These are phyloP conservation scores for Prenolepis imparis DNA, from an alignment of 2,888 invertebrate genomes.

Conservation along the genomic window DNA sequence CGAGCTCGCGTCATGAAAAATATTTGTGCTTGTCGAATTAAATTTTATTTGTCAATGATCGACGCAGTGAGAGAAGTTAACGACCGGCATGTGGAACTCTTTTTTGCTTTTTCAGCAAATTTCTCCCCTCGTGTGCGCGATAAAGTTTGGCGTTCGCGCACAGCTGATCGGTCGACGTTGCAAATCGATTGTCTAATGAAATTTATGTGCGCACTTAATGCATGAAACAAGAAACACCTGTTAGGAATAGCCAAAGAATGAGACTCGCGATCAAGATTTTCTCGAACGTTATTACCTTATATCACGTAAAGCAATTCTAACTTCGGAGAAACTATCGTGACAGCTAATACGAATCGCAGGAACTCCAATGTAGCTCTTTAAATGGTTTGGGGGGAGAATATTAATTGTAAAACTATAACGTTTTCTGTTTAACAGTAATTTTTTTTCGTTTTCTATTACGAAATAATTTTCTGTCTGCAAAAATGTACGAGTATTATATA, in stretches of 20 bases:
- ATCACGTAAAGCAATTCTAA: neutral
- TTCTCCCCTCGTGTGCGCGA: neutral
- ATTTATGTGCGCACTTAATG: neutral
- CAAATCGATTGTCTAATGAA: conserved; percentile 2
- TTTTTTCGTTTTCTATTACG: neutral
- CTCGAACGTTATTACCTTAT: neutral
- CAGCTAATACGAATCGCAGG: neutral
- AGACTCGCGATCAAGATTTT: neutral
- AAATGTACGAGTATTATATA: neutral
- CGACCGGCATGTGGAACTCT: neutral
- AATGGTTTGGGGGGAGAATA: neutral
- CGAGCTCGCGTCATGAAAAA: conserved; percentile 14
- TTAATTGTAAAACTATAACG: neutral
- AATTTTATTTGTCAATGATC: conserved; percentile 3
- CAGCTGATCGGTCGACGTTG: neutral
- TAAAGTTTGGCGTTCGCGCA: neutral
- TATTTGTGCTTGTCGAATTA: conserved; percentile 29
- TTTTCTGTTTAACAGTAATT: neutral
- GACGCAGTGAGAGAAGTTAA: conserved; percentile 28
- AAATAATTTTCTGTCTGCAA: neutral
- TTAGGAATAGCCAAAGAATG: neutral
- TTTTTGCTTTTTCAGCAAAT: conserved; percentile 28
- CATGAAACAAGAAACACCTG: neutral
- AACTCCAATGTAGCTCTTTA: neutral
- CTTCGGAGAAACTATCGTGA: neutral